phyloP scores from a whole-genome alignment of 2,888 invertebrate genomes.

The Eupithecia subumbrata region DNA sequence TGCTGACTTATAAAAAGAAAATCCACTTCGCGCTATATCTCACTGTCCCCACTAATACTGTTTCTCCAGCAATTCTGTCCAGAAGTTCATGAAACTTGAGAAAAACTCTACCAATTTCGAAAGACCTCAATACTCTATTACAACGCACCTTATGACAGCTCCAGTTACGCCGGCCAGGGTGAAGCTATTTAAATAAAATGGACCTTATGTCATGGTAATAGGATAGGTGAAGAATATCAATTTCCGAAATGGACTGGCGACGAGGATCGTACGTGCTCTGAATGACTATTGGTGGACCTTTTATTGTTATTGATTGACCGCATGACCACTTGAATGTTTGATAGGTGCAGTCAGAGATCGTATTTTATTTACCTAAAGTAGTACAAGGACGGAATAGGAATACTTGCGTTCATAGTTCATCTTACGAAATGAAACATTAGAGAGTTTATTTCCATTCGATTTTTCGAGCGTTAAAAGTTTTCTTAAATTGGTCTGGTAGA shows the following conservation, averaged over 20 bases:
- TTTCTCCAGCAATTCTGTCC: conserved; percentile 75
- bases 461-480: background rate
- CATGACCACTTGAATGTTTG: conserved; percentile 54
- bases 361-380: conserved; percentile 18
- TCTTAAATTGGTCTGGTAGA: background rate
- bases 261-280: conserved; percentile 75
- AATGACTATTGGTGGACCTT: conserved; percentile 71
- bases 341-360: conserved; percentile 39
- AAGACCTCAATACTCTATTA: conserved; percentile 24
- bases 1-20: conserved; percentile 43
- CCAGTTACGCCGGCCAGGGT: conserved; percentile 54
- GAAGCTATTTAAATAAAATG: conserved; percentile 42
- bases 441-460: background rate
- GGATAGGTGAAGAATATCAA: conserved; percentile 69
- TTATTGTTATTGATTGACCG: conserved; percentile 79
- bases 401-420: background rate
- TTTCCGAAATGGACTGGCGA: conserved; percentile 79
- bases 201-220: conserved; percentile 51
- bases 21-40: conserved; percentile 54
- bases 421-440: background rate
- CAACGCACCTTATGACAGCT: conserved; percentile 43
- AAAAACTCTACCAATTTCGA: conserved; percentile 49
- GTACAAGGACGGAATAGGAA: conserved; percentile 17
- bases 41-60: conserved; percentile 68
- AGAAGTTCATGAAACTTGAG: conserved; percentile 69